phyloP scores from a whole-genome alignment of 2,888 invertebrate species.

The Drosophila suboccidentalis region DNA sequence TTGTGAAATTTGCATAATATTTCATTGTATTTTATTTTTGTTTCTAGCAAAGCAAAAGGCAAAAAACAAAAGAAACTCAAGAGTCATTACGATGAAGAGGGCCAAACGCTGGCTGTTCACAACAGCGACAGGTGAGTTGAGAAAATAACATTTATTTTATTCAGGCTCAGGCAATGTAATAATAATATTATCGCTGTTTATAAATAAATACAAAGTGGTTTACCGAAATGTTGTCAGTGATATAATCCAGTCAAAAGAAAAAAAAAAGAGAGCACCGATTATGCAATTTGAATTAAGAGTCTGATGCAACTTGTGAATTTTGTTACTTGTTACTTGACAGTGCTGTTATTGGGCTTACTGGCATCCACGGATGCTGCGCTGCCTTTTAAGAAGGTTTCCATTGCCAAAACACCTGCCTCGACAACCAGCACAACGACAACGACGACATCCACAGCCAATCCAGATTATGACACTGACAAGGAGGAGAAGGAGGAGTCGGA shows the following conservation, averaged over 20 bases:
- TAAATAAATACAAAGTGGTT: conserved; percentile 27
- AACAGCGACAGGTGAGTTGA: conserved; percentile 86
- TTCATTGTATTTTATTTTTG: conserved; percentile 29
- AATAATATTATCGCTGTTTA: conserved; percentile 24
- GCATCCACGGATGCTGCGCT: conserved; percentile 86
- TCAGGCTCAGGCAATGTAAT: conserved; percentile 17
- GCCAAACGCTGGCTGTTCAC: conserved; percentile 87
- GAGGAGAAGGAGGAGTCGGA: conserved; percentile 27
- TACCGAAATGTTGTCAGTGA: conserved; percentile 44
- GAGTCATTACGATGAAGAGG: conserved; percentile 85
- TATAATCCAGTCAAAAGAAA: conserved; percentile 41
- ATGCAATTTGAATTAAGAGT: conserved; percentile 37
- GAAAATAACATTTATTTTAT: conserved; percentile 5
- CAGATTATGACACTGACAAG: conserved; percentile 62
- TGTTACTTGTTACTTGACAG: conserved; percentile 22
- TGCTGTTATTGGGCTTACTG: conserved; percentile 86
- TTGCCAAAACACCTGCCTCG: conserved; percentile 77
- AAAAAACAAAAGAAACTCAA: conserved; percentile 37
- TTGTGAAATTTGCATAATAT: conserved; percentile 38
- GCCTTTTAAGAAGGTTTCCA: conserved; percentile 87
- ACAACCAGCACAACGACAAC: conserved; percentile 86
- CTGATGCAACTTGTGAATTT: no score
- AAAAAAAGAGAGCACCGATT: conserved; percentile 25
- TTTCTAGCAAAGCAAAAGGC: conserved; percentile 42
- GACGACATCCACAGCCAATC: conserved; percentile 56